Evolutionary conservation across 2,113 vertebrate genomes (phyloP).

Genomic region (Antechinus stuartii): DNA sequence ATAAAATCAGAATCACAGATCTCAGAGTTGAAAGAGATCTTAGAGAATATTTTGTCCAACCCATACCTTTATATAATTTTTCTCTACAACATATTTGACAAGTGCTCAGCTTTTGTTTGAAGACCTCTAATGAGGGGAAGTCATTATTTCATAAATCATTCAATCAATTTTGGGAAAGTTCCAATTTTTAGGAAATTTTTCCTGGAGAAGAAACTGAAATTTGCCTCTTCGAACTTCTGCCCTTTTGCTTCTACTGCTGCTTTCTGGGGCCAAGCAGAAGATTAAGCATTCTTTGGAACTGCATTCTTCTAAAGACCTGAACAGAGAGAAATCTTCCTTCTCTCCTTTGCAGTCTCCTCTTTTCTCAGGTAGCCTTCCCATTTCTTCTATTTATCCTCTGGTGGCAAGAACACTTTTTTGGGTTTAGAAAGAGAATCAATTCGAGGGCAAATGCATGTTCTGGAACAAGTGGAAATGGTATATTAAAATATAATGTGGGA

Average conservation of each 20-base stretch:
- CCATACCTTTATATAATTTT: not conserved
- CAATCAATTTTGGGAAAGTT: not conserved
- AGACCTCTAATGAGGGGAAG: not conserved
- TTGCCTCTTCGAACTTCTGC: not conserved
- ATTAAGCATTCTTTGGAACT: not conserved
- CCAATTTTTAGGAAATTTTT: not conserved
- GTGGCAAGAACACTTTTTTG: not conserved
- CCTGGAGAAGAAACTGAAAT: not conserved
- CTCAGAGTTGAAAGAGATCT: not conserved
- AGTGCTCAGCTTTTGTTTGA: not conserved
- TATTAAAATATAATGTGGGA: not conserved
- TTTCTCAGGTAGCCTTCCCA: not conserved
- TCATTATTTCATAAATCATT: not conserved
- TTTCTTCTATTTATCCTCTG: not conserved
- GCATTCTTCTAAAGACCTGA: not conserved
- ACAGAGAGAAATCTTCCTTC: not conserved
- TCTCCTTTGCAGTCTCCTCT: not conserved
- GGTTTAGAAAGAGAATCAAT: not conserved
- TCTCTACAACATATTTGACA: not conserved
- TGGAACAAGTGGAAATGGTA: not conserved
- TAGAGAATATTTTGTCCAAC: not conserved
- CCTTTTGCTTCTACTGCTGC: not conserved
- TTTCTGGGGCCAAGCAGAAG: too few species aligned
- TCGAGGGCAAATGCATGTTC: not conserved
- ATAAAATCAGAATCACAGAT: not conserved